Evolutionary conservation across 2,888 invertebrate species (phyloP).

Genomic region (Himalopsyche tibetana): DNA sequence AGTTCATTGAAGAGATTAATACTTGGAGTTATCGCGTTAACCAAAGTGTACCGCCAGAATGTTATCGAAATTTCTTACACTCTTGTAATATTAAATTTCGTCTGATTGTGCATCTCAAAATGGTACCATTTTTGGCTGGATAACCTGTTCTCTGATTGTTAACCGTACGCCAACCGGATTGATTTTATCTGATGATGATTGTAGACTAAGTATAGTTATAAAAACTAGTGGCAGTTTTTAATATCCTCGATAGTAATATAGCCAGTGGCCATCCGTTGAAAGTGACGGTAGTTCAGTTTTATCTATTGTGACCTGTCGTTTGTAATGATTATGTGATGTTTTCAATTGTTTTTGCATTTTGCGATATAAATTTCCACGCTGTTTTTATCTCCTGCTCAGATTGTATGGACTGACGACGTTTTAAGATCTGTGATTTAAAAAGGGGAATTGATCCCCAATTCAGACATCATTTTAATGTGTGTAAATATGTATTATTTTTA

Average conservation of each 20-base stretch:
- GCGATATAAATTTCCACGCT: slow-evolving; percentile 18
- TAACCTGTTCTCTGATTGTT: neutral
- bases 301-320: slow-evolving; percentile 19
- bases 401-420: slow-evolving; percentile 42
- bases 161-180: neutral
- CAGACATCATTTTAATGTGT: slow-evolving; percentile 43
- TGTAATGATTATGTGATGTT: neutral
- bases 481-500: slow-evolving; percentile 43
- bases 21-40: too few relatives aligned
- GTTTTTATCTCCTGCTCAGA: slow-evolving; percentile 37
- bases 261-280: neutral
- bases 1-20: too few relatives aligned
- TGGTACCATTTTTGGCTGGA: too few relatives aligned
- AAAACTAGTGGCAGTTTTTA: neutral
- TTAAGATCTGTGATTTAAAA: slow-evolving; percentile 43
- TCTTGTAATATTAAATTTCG: too few relatives aligned
- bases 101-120: too few relatives aligned
- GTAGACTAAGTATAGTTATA: slow-evolving; percentile 15
- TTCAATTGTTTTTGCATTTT: slow-evolving; percentile 13
- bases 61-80: too few relatives aligned
- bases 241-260: neutral
- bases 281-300: neutral
- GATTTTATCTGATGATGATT: slow-evolving; percentile 21
- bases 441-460: slow-evolving; percentile 19
- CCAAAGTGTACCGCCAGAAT: too few relatives aligned